phyloP scores from a whole-genome alignment of 2,113 vertebrate genomes.

The Sander lucioperca region DNA sequence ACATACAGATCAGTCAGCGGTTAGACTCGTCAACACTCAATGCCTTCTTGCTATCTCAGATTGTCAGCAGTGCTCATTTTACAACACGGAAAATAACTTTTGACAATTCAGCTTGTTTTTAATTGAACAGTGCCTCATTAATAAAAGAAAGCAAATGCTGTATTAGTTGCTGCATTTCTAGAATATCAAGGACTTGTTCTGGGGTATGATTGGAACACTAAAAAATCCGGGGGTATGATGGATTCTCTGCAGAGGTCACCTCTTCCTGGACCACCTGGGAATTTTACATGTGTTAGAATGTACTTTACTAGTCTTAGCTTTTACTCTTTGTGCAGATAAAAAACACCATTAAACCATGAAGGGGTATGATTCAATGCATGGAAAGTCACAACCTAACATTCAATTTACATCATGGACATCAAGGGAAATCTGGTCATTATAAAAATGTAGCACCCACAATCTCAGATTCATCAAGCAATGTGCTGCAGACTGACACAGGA shows the following conservation, averaged over 20 bases:
- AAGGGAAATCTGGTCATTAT: background rate
- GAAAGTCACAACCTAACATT: background rate
- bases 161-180: background rate
- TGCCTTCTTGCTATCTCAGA: background rate
- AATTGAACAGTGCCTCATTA: background rate
- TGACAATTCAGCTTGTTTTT: background rate
- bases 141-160: background rate
- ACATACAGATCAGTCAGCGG: no score
- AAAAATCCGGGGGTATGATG: background rate
- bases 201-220: background rate
- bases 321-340: no score
- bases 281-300: background rate
- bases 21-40: background rate
- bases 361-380: background rate
- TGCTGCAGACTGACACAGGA: background rate
- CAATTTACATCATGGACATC: background rate
- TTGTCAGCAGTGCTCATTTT: background rate
- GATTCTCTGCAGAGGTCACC: background rate
- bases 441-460: background rate
- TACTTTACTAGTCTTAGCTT: background rate
- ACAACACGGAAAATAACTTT: background rate
- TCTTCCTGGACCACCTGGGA: background rate
- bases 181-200: background rate
- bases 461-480: background rate
- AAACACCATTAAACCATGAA: background rate